Conservation (phyloP, 2,888 invertebrate genomes). For the Polydesmus complanatus region DNA sequence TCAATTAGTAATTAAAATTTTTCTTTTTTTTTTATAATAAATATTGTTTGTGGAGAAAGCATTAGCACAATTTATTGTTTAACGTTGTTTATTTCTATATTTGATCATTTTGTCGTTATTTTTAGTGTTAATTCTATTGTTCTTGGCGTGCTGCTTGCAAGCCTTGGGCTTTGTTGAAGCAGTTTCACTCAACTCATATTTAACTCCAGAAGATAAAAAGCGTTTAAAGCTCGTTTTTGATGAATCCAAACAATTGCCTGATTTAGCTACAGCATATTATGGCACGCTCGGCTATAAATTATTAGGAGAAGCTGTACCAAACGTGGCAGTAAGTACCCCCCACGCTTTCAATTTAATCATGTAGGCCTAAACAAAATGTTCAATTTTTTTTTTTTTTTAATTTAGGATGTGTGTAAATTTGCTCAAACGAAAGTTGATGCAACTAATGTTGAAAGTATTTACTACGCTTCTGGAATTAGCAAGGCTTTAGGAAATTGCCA, state of each 20-base stretch:
- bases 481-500: constrained; percentile 44
- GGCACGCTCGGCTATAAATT: constrained; percentile 56
- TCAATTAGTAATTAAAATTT: no score
- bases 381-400: neutral
- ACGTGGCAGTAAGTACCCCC: constrained; percentile 26
- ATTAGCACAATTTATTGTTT: no score
- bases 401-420: constrained; percentile 37
- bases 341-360: neutral
- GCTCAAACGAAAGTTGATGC: constrained; percentile 28
- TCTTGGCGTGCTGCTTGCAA: neutral
- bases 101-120: no score
- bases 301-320: constrained; percentile 46
- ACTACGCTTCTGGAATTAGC: constrained; percentile 50
- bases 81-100: no score
- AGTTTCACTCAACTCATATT: neutral
- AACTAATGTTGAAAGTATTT: constrained; percentile 38
- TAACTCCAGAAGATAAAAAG: constrained; percentile 26
- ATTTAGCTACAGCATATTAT: constrained; percentile 47
- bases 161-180: neutral
- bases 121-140: neutral
- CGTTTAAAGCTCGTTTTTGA: constrained; percentile 31
- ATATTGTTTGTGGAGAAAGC: no score
- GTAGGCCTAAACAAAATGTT: neutral
- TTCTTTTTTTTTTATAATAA: no score
- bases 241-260: constrained; percentile 27